phyloP scores from a whole-genome alignment of 2,888 invertebrate species.

The Watsonalla cultraria region DNA sequence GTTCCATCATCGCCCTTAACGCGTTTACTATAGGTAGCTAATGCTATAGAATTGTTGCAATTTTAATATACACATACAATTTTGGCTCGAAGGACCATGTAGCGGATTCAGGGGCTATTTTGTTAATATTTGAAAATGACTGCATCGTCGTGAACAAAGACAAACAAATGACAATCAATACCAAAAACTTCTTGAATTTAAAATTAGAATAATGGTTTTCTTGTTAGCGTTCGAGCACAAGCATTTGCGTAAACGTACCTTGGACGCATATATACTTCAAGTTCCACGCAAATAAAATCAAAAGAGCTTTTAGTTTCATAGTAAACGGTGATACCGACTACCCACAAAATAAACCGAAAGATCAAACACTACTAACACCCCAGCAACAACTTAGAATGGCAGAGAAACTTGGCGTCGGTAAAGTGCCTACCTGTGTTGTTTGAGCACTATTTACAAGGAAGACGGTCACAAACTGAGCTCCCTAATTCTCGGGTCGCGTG shows the following conservation, averaged over 20 bases:
- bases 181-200: too few species aligned
- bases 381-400: not conserved
- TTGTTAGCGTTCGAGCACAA: too few species aligned
- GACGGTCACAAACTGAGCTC: slow-evolving; percentile 30
- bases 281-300: too few species aligned
- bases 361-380: not conserved
- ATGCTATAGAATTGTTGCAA: not conserved
- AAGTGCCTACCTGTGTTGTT: slow-evolving; percentile 25
- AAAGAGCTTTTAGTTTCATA: not conserved
- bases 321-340: not conserved
- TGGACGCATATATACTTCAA: too few species aligned
- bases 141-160: too few species aligned
- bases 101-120: too few species aligned
- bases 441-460: slow-evolving; percentile 40
- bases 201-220: too few species aligned
- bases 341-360: not conserved
- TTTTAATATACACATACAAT: too few species aligned
- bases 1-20: slow-evolving; percentile 26
- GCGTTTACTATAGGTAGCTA: not conserved
- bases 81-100: too few species aligned
- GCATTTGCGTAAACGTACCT: too few species aligned
- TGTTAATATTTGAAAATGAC: too few species aligned
- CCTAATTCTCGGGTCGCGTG: slow-evolving; percentile 47
- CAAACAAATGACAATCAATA: too few species aligned
- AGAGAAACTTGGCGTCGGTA: slow-evolving; percentile 14